phyloP scores from a whole-genome alignment of 1,140 invertebrate species.

The Oryctes rhinoceros region DNA sequence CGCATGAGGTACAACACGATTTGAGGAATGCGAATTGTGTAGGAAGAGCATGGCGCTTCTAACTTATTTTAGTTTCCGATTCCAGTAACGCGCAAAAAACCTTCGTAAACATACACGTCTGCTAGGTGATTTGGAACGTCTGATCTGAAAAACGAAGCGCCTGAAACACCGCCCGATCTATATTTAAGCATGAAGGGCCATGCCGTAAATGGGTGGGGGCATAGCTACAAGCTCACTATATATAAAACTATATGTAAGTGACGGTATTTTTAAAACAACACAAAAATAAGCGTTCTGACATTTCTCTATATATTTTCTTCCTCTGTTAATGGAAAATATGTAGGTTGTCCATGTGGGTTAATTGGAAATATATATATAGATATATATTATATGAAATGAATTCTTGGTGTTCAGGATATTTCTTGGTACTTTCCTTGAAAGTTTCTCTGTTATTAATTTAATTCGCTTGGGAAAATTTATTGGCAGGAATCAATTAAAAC shows the following conservation, averaged over 20 bases:
- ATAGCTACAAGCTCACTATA: slow-evolving; percentile 23
- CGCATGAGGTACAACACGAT: neutral
- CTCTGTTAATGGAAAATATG: slow-evolving; percentile 18
- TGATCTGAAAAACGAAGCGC: slow-evolving; percentile 17
- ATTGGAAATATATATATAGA: neutral
- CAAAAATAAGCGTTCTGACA: slow-evolving; percentile 38
- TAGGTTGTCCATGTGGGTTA: neutral
- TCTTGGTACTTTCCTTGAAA: too few species aligned
- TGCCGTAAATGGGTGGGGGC: slow-evolving; percentile 53
- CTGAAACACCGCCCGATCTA: neutral
- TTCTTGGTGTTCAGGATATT: too few species aligned
- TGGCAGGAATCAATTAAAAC: too few species aligned
- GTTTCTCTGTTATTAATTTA: too few species aligned
- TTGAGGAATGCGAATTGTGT: neutral
- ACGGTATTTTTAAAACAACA: slow-evolving; percentile 20
- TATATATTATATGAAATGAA: too few species aligned
- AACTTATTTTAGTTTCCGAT: slow-evolving; percentile 50
- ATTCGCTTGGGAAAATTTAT: too few species aligned
- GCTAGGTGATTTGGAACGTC: slow-evolving; percentile 56
- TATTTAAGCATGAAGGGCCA: slow-evolving; percentile 59
- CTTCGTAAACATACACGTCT: neutral
- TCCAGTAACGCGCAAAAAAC: slow-evolving; percentile 41
- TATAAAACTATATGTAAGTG: slow-evolving; percentile 1
- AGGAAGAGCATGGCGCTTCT: slow-evolving; percentile 58
- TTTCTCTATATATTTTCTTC: slow-evolving; percentile 25